phyloP scores from a whole-genome alignment of 2,113 vertebrate genomes.

The Aldabrachelys gigantea region DNA sequence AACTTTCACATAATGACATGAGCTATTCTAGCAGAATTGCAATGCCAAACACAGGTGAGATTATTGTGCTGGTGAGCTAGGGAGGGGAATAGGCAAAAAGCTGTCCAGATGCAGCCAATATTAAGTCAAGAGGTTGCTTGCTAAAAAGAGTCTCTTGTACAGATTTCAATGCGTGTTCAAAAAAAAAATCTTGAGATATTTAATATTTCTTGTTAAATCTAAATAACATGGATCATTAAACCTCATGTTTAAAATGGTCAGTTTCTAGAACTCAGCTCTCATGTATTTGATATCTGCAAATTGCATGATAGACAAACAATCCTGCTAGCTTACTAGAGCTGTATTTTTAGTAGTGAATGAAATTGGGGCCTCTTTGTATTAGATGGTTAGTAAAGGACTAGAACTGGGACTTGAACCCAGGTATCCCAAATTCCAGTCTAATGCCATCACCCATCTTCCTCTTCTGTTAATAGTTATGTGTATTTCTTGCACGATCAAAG shows the following conservation, averaged over 20 bases:
- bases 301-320: neutral
- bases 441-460: neutral
- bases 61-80: too few relatives aligned
- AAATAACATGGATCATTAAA: constrained; percentile 3
- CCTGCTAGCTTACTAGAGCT: neutral
- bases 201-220: neutral
- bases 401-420: neutral
- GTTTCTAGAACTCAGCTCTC: too few relatives aligned
- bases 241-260: neutral
- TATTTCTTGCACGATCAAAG: neutral
- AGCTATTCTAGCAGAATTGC: too few relatives aligned
- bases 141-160: too few relatives aligned
- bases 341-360: neutral
- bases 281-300: neutral
- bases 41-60: too few relatives aligned
- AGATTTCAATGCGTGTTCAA: neutral
- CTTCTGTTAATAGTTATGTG: fast-evolving
- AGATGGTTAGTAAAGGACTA: neutral
- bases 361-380: neutral
- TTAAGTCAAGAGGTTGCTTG: too few relatives aligned
- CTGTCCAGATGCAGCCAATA: too few relatives aligned
- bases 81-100: too few relatives aligned
- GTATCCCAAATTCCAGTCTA: neutral
- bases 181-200: neutral
- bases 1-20: too few relatives aligned